Base-by-base conservation (phyloP, 2,888 invertebrate genomes). In the Podabrus alpinus region DNA sequence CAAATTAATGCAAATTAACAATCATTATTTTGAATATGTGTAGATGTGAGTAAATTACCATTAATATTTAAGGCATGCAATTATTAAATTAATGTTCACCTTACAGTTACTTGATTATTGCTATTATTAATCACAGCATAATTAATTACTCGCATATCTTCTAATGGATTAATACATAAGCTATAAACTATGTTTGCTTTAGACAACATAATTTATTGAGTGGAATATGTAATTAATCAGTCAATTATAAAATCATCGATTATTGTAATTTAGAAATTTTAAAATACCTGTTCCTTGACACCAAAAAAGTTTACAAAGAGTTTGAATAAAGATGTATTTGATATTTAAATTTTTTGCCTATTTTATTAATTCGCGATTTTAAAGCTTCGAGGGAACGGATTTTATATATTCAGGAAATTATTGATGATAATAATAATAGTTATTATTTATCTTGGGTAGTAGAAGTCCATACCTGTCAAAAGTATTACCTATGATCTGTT, bases 101-200 rank as follows among this genome's bases (percentile, higher is more conserved):
- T 19, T 64, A 64, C 19, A 64, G 62, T 64, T 64, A 21, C 25
- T 62, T 62, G 61, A 71, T 66, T 19, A 66, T 71, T 71, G 24
- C 19, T 59, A 66, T 71, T 71, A 71, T 71, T 71, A 71, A 71
- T 71, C 71, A 66, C 59, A 15, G 71, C 66, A 60, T 62, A 66
- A 66, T 64, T 29, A 70, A 62, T 15, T 45, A 71, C 45, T 29
- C 71, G 59, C 16, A 25, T 45, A 29, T 19, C 17, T 45, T 19
- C 15, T 71, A 71, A 71, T 66, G 71, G 66, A 66, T 71, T 71
- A 70, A 25, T 66, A 25, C 17, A 21, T 21, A 24, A 71, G 66
- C 71, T 71, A 19, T 71, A 29, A 66, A 66, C 71, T 59, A 66
- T 62, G 59, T 66, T 66, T 21, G 59, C 45, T 64, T 66, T 16